Conservation (phyloP, 1,140 invertebrate species). For the Calliphora vicina region DNA sequence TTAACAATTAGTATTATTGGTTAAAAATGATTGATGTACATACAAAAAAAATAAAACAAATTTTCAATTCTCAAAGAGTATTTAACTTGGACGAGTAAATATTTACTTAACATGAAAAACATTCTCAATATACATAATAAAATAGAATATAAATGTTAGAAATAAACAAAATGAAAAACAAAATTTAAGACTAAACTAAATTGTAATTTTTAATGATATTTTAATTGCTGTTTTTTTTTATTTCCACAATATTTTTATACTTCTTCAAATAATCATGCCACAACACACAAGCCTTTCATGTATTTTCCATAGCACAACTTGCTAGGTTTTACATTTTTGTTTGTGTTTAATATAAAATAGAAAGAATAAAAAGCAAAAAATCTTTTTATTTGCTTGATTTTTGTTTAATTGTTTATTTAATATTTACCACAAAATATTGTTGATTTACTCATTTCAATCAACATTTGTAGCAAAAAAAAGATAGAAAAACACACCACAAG, state of each 20-base stretch:
- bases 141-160: background rate
- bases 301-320: background rate
- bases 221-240: background rate
- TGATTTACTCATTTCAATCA: conserved; percentile 7
- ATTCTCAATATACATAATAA: background rate
- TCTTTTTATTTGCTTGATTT: background rate
- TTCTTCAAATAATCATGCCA: background rate
- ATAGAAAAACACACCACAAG: background rate
- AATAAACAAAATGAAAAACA: background rate
- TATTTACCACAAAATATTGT: conserved; percentile 15
- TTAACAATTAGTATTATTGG: background rate
- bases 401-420: conserved; percentile 17
- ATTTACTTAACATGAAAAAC: background rate
- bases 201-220: conserved; percentile 14
- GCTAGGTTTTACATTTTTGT: background rate
- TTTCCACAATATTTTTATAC: background rate
- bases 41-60: background rate
- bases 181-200: background rate
- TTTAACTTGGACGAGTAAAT: background rate
- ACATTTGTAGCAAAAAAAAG: background rate
- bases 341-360: background rate
- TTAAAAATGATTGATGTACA: background rate
- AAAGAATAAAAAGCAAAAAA: background rate
- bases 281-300: background rate
- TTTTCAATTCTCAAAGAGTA: background rate